Conservation (phyloP, 92 coral and sea anemone genomes). For the Pocillopora grandis region DNA sequence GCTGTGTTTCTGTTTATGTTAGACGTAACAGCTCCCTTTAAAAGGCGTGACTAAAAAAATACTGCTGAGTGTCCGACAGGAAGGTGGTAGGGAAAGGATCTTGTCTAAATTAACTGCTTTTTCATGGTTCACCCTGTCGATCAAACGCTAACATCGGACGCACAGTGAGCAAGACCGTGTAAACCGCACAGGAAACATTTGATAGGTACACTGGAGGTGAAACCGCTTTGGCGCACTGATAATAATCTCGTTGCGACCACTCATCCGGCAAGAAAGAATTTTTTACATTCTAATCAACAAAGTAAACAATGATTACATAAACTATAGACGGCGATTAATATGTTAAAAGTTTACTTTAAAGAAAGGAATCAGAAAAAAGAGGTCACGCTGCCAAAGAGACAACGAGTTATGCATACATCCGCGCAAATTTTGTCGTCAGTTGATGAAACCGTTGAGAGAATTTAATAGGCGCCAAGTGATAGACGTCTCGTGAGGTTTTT, state of each 20-base stretch:
- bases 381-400: too few species aligned
- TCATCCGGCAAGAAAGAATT: slow-evolving; percentile 15
- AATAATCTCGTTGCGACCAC: slow-evolving; percentile 14
- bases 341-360: neutral
- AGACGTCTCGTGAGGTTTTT: too few species aligned
- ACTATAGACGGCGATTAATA: neutral
- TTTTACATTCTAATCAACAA: slow-evolving; percentile 24
- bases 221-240: neutral
- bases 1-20: slow-evolving; percentile 11
- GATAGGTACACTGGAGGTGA: neutral
- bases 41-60: slow-evolving; percentile 6
- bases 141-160: neutral
- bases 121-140: neutral
- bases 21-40: neutral
- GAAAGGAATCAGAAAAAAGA: neutral
- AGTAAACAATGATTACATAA: slow-evolving; percentile 21
- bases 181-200: slow-evolving; percentile 13
- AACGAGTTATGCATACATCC: neutral
- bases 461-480: too few species aligned
- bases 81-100: neutral
- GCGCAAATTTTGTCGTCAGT: neutral
- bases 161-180: neutral
- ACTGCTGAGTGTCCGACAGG: neutral
- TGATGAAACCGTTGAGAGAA: neutral
- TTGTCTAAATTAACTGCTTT: neutral